These are phyloP conservation scores for Emydura subglobosa DNA, from an alignment of 2,113 vertebrate genomes.

Conservation along the genomic window DNA sequence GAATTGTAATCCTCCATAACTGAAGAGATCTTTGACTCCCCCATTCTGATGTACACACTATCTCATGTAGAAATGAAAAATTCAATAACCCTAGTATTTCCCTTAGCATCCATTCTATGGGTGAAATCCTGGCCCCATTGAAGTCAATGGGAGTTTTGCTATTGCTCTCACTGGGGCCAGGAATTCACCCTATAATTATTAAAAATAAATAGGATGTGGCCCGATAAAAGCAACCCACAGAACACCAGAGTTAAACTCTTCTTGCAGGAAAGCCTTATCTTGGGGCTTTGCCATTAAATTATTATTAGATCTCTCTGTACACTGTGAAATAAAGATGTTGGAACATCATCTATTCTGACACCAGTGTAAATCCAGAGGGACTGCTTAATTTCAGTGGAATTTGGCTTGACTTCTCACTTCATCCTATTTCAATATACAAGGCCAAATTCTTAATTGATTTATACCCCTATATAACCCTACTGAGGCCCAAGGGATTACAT, in stretches of 20 bases:
- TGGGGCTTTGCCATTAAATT: constrained; percentile 3
- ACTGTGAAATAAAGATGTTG: neutral
- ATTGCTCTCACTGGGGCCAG: neutral
- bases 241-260: neutral
- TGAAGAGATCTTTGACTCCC: neutral
- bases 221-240: neutral
- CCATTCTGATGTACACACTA: rapidly evolving
- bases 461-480: neutral
- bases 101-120: neutral
- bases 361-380: neutral
- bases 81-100: rapidly evolving
- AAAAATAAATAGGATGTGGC: neutral
- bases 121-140: neutral
- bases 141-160: neutral
- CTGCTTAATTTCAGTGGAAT: constrained; percentile 29
- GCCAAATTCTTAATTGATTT: constrained; percentile 29
- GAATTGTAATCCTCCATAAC: neutral
- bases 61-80: neutral
- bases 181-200: neutral
- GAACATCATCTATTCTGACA: neutral
- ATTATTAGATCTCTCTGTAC: neutral
- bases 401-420: constrained; percentile 34
- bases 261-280: neutral
- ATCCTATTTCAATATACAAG: neutral
- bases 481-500: neutral